Evolutionary conservation across 1,140 invertebrate genomes (phyloP), one percentile per base, ranked within the genome.

Genomic region (Drosophila bipectinata): DNA sequence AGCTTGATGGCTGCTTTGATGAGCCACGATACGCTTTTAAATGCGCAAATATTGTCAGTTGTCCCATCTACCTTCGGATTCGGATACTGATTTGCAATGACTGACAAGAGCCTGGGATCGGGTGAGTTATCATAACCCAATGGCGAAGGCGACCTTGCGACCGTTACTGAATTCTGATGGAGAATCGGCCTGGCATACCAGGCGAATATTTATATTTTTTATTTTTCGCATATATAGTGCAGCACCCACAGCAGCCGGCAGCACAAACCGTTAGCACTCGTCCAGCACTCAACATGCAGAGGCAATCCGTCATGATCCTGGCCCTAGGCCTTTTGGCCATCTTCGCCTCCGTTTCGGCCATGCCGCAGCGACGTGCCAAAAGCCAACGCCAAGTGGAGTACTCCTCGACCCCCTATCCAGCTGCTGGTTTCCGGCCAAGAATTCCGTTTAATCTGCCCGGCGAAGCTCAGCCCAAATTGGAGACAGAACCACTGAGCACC

Each of bases 111-210:
- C 41, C 63, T 48, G 51, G 24, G 41, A 69, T 56, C 48, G 61
- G 51, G 55, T 66, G 80, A 78, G 82, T 87, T 81, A 87, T 85
- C 82, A 75, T 54, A 80, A 67, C 14, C 60, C 48, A 24, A 18
- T 44, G 47, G 12, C 28, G 21, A 30, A 37, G 60, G 26, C 37
- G 80, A 73, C 83, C 83, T 88, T 88, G 83, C 83, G 79, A 88
- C 83, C 76, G 56, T 88, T 88, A 83, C 79, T 88, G 83, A 88
- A 88, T 87, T 87, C 81, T 84, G 81, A 84, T 85, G 74, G 61
- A 87, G 82, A 87, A 87, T 72, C 49, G 68, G 41, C 26, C 9
- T 32, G 41, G 30, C 45, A 53, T 24, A 52, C 14, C 7, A 5
- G 10, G 41, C 15, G 7, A n/a, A n/a, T 14, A 21, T 28, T n/a